These are phyloP conservation scores for Aporophyla lueneburgensis DNA, from an alignment of 2,888 invertebrate genomes.

Conservation along the genomic window DNA sequence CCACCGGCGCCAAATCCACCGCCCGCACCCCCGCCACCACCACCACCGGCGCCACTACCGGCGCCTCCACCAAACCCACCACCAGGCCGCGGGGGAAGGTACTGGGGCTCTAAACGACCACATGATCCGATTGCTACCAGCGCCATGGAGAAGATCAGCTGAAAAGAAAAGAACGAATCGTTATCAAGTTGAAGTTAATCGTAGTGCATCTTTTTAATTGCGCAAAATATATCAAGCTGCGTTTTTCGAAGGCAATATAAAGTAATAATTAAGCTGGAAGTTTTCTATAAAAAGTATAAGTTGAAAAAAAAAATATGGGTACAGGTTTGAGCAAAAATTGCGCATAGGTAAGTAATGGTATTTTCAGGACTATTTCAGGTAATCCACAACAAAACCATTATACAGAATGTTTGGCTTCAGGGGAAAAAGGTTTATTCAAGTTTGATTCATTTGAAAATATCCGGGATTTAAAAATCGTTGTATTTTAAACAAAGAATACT, in stretches of 20 bases:
- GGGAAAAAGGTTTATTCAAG: not conserved
- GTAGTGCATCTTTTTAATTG: not conserved
- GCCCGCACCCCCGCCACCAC: conserved; percentile 62
- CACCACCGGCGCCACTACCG: conserved; percentile 65
- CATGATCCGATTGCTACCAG: conserved; percentile 80
- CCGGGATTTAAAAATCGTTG: not conserved
- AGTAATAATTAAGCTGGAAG: not conserved
- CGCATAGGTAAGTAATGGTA: not conserved
- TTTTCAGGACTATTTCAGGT: conserved; percentile 2
- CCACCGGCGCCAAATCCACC: conserved; percentile 70
- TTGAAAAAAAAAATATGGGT: not conserved
- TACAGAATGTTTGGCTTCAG: not conserved
- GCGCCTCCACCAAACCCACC: conserved; percentile 68
- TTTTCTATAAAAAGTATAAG: not conserved
- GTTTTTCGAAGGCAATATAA: not conserved
- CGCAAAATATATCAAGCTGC: not conserved
- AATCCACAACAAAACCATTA: not conserved
- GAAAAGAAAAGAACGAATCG: conserved; percentile 36
- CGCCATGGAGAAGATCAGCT: conserved; percentile 76
- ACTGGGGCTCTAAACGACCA: conserved; percentile 76
- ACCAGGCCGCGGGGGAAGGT: conserved; percentile 72
- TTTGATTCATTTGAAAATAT: not conserved
- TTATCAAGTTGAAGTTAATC: not conserved
- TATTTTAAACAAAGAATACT: not conserved
- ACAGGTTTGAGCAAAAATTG: not conserved